Evolutionary conservation across 2,113 vertebrate genomes (phyloP).

Genomic region (Thryonomys swinderianus): DNA sequence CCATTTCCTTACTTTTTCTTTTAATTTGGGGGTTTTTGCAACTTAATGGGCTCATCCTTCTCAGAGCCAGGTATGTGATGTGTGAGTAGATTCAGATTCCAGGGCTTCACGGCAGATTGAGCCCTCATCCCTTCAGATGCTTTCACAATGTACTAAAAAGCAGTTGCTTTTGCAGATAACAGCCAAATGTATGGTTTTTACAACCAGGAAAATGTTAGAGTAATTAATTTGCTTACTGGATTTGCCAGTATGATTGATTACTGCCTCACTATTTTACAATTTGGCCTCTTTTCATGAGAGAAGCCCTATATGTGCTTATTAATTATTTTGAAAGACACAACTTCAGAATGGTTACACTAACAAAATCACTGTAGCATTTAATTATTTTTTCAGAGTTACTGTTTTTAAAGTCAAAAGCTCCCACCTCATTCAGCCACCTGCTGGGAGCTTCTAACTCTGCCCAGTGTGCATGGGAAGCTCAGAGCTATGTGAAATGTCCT

Average conservation of each 20-base stretch:
- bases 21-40: neutral
- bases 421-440: too few relatives aligned
- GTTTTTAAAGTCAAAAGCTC: neutral
- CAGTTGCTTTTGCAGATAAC: neutral
- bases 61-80: neutral
- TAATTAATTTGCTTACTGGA: neutral
- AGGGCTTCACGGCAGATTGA: rapidly evolving
- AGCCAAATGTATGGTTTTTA: neutral
- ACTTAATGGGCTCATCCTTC: neutral
- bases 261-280: neutral
- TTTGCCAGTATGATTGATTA: neutral
- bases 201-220: neutral
- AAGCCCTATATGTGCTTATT: neutral
- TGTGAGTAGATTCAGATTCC: neutral
- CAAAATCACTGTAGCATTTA: neutral
- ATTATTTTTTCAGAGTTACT: neutral
- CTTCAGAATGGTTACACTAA: neutral
- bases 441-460: rapidly evolving
- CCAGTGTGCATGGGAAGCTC: neutral
- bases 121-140: neutral
- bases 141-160: neutral
- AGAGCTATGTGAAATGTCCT: neutral
- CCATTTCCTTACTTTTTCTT: neutral
- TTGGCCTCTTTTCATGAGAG: neutral
- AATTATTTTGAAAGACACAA: neutral